Base-by-base conservation (phyloP, 2,797 vertebrate species). In the Ispidina picta region DNA sequence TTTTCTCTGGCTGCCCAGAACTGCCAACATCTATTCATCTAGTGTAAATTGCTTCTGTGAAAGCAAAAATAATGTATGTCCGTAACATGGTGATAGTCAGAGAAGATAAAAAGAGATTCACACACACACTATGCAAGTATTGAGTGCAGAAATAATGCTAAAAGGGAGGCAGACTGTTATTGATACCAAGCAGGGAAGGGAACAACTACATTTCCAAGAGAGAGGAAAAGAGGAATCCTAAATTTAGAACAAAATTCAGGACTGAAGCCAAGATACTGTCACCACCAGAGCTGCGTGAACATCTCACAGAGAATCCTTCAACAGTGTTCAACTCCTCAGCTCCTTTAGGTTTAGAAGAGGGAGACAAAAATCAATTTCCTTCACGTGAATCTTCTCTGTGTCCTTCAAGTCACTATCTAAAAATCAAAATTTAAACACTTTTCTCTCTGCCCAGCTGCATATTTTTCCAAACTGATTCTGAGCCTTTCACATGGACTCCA, bases 231-330 rank as follows among this genome's bases (percentile, higher is more conserved):
- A 92, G 54, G 87, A 95, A 93, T 92, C 85, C 96, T 97, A 97
- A 96, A 96, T 97, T 96, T 97, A 97, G 96, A 96, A 94, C 72
- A 76, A 95, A 93, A 96, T 88, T 93, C 92, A 84, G 78, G 94
- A 93, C 71, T 52, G 86, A 94, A 95, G 96, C 96, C 96, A 97
- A 97, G 90, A 95, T 93, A 79, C 94, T 96, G 94, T 96, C 96
- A 96, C 51, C 93, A 92, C 83, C 76, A 95, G 89, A 86, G 58
- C 86, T 88, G 93, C 28, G n/a, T 92, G 92, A 94, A 93, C 92
- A 93, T 91, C 92, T 93, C 84, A 76, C 79, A 94, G 91, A 92
- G 96, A 95, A 94, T 82, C 86, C 90, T 96, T 92, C 95, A 95
- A 68, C 91, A 73, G 81, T 58, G 86, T 91, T 79, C 89, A 92